Evolutionary conservation across 2,888 invertebrate species (phyloP).

Genomic region (Hypomecis punctinalis): DNA sequence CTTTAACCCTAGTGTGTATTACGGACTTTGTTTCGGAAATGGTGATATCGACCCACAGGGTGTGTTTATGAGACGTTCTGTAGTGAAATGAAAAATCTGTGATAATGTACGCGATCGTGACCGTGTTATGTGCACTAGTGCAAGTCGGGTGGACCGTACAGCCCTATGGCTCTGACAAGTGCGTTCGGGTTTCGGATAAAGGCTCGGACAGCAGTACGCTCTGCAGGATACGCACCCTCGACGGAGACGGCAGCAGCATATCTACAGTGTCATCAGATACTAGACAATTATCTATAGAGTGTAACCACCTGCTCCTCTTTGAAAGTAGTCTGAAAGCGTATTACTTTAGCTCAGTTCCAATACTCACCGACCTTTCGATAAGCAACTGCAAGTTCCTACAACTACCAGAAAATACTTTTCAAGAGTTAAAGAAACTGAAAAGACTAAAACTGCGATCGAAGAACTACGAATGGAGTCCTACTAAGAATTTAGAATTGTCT

Average conservation of each 20-base stretch:
- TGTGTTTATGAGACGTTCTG: conserved; percentile 83
- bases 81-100: conserved; percentile 84
- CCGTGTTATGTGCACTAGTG: conserved; percentile 82
- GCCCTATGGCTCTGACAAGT: conserved; percentile 82
- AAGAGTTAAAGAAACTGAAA: conserved; percentile 91
- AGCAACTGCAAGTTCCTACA: conserved; percentile 92
- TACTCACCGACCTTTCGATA: conserved; percentile 90
- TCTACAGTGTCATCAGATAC: conserved; percentile 87
- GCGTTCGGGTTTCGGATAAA: conserved; percentile 72
- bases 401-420: conserved; percentile 91
- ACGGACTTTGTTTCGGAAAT: conserved; percentile 84
- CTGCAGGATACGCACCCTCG: conserved; percentile 89
- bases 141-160: conserved; percentile 83
- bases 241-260: conserved; percentile 88
- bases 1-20: conserved; percentile 73
- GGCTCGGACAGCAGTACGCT: conserved; percentile 84
- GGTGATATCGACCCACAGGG: conserved; percentile 84
- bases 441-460: conserved; percentile 91
- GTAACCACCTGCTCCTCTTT: conserved; percentile 90
- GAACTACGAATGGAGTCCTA: conserved; percentile 92
- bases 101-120: conserved; percentile 79
- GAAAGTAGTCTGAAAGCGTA: conserved; percentile 91
- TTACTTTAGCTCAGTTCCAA: conserved; percentile 89
- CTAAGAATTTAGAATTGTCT: conserved; percentile 90
- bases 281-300: conserved; percentile 89